Conservation (phyloP, 2,797 vertebrate species). For the Gastrophryne carolinensis region DNA sequence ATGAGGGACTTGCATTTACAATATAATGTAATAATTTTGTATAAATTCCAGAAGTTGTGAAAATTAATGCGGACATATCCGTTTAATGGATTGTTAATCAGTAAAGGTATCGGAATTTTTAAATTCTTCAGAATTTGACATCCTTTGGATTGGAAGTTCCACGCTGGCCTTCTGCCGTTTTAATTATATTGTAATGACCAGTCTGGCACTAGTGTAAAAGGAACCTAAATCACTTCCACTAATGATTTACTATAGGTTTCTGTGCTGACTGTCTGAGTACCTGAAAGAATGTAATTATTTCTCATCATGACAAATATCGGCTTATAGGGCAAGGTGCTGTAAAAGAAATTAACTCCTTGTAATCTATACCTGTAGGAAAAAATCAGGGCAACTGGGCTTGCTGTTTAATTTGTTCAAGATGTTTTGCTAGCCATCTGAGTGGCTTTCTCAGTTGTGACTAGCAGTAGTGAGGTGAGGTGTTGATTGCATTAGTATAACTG, state of each 20-base stretch:
- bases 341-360: neutral
- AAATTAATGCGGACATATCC: neutral
- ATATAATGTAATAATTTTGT: too few species aligned
- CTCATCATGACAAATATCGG: neutral
- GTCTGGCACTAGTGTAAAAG: conserved; percentile 15
- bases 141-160: neutral
- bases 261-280: conserved; percentile 5
- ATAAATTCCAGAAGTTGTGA: neutral
- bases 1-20: too few species aligned
- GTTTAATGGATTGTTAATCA: neutral
- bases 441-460: too few species aligned
- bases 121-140: conserved; percentile 7
- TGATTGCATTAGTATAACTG: too few species aligned
- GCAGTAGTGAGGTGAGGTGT: too few species aligned
- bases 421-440: too few species aligned
- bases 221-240: conserved; percentile 14
- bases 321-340: neutral
- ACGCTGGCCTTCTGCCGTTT: conserved; percentile 30
- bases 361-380: too few species aligned
- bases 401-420: too few species aligned
- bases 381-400: too few species aligned
- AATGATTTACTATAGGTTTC: conserved; percentile 21
- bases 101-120: neutral
- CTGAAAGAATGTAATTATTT: conserved; percentile 41
- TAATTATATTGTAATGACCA: conserved; percentile 33